Percentiles rank a stretch among this genome's conserved stretches.
Conservation (phyloP, 2,888 invertebrate genomes). For the Papilio protenor region DNA sequence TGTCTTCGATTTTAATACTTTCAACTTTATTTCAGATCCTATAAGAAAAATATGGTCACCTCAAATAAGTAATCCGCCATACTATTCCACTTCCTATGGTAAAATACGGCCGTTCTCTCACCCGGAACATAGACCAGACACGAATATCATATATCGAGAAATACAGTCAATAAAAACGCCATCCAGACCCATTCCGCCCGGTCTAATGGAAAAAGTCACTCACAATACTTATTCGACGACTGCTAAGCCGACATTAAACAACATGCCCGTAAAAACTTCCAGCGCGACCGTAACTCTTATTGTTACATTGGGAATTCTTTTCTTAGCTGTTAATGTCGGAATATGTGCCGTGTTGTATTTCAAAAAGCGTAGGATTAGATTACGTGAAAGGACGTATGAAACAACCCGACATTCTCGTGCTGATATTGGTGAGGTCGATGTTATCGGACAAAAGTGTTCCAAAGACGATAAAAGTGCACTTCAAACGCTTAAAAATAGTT, state of each 20-base stretch:
- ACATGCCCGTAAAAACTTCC: slow-evolving; percentile 80
- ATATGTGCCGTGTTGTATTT: slow-evolving; percentile 88
- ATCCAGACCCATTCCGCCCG: slow-evolving; percentile 63
- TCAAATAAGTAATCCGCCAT: slow-evolving; percentile 57
- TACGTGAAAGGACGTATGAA: slow-evolving; percentile 77
- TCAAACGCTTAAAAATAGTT: slow-evolving; percentile 80
- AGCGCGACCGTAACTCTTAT: slow-evolving; percentile 86
- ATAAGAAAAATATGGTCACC: slow-evolving; percentile 66
- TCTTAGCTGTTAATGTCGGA: slow-evolving; percentile 89
- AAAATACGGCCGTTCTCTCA: slow-evolving; percentile 62
- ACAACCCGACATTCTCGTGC: slow-evolving; percentile 79
- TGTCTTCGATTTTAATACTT: too few relatives aligned
- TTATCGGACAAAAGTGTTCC: slow-evolving; percentile 76
- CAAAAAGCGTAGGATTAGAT: slow-evolving; percentile 85
- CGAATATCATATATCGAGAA: slow-evolving; percentile 69
- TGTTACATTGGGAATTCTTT: slow-evolving; percentile 87
- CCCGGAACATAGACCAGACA: slow-evolving; percentile 60
- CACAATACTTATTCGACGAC: slow-evolving; percentile 57
- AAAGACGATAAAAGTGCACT: slow-evolving; percentile 77
- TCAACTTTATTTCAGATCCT: slow-evolving; percentile 57
- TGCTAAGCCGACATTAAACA: slow-evolving; percentile 55
- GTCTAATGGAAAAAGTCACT: slow-evolving; percentile 66
- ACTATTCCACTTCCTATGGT: slow-evolving; percentile 65
- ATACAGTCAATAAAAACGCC: slow-evolving; percentile 75
- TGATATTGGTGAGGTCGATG: slow-evolving; percentile 78